phyloP scores from a whole-genome alignment of 2,797 vertebrate genomes.

The Gambelia wislizenii region DNA sequence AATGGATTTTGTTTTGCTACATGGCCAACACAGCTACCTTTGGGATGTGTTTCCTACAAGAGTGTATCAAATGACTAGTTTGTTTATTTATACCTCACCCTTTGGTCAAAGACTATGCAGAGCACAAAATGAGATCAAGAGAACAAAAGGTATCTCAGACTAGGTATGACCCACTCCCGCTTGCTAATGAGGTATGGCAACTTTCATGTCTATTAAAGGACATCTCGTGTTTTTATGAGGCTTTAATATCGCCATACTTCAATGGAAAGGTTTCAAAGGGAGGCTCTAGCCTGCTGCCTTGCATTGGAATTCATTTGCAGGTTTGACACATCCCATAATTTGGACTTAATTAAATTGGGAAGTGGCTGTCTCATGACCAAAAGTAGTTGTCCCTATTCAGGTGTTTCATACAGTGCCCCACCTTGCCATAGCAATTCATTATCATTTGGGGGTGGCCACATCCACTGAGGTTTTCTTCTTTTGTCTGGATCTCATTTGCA shows the following conservation, averaged over 20 bases:
- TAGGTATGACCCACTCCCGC: background rate
- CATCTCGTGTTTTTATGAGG: background rate
- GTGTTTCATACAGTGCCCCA: background rate
- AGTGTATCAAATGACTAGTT: too few species aligned
- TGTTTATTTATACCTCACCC: too few species aligned
- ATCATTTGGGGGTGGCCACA: background rate
- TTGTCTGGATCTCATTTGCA: background rate
- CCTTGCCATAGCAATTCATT: background rate
- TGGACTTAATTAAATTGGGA: background rate
- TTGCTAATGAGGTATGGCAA: background rate
- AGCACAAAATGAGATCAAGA: background rate
- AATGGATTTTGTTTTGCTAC: too few species aligned
- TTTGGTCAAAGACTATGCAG: background rate
- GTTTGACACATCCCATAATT: background rate
- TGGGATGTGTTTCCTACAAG: too few species aligned
- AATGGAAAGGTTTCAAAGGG: background rate
- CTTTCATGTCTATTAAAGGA: background rate
- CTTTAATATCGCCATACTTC: background rate
- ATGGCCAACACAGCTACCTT: too few species aligned
- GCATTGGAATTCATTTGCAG: background rate
- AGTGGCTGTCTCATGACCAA: background rate
- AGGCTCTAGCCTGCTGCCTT: background rate
- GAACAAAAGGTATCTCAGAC: background rate
- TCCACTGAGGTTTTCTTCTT: background rate
- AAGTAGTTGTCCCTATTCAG: background rate